Base-by-base conservation (phyloP, 2,113 vertebrate species). In the Eleginops maclovinus region DNA sequence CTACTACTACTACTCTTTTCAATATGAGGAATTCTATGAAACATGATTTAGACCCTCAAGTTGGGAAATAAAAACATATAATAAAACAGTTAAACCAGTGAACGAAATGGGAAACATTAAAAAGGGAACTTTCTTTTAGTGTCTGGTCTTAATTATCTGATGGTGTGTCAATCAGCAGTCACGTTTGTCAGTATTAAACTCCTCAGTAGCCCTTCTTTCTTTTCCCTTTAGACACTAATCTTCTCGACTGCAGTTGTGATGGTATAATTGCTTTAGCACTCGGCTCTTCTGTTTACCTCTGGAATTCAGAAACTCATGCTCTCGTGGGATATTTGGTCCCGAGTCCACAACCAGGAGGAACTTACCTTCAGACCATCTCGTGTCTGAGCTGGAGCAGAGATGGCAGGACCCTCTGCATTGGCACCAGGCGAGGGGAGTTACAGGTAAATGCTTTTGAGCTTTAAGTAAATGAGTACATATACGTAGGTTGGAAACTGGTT, bases 311-410 rank as follows among this genome's bases (percentile, higher is more conserved):
- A 73, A 91, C 71, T 21, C 77, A 69, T 19, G 63, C 53, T 61
- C 46, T 68, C 14, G 40, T 66, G 72, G 91, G 92, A 84, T 68
- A 10, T 55, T 77, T 95, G 83, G 76, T 89, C 22, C 85, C 93
- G 22, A 87, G 75, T 58, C 71, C 44, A 36, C 65, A 59, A 14
- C 6, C 65, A 2, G 62, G 51, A 21, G 16, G 2, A 12, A 9
- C 1, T 10, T 9, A 21, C 46, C 0, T 3, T 16, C 67, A 60
- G 5, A 46, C 47, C 28, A 16, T 95, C 73, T 95, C 88, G 0
- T 95, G 90, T 53, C 82, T 96, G 54, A 84, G 94, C 86, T 97
- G 96, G 94, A 95, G 93, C 59, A 82, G 56, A 68, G 92, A 93
- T 13, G 93, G 94, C 77, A 67, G 49, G 49, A 82, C 72, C 15